These are phyloP conservation scores for Brachionus calyciflorus DNA, from an alignment of 1,140 invertebrate genomes.

Conservation along the genomic window DNA sequence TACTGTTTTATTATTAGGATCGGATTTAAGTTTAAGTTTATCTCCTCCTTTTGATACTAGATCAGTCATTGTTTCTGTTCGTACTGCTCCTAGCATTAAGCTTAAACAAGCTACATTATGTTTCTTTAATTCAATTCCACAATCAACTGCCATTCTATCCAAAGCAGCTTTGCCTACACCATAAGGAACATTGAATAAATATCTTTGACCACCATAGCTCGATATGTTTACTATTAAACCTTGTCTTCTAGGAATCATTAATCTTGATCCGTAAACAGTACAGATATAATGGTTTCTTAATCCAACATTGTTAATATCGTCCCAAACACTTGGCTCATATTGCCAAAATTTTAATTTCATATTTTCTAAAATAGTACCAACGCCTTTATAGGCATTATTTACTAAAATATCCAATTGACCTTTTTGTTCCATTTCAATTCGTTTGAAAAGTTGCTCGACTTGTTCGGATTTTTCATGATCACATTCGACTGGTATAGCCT, in stretches of 20 bases:
- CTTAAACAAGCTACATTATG: slow-evolving; percentile 54
- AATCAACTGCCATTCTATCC: slow-evolving; percentile 61
- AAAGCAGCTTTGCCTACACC: slow-evolving; percentile 44
- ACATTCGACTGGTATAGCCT: slow-evolving; percentile 57
- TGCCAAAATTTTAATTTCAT: slow-evolving; percentile 40
- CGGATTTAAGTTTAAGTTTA: slow-evolving; percentile 16
- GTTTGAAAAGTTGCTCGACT: slow-evolving; percentile 59
- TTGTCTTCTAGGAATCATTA: slow-evolving; percentile 59
- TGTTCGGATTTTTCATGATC: slow-evolving; percentile 61
- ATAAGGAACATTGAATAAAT: slow-evolving; percentile 54
- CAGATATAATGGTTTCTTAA: slow-evolving; percentile 62
- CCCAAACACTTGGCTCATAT: slow-evolving; percentile 51
- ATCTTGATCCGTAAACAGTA: slow-evolving; percentile 56
- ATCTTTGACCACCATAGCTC: slow-evolving; percentile 60
- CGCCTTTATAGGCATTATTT: slow-evolving; percentile 62
- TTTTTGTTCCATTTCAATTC: slow-evolving; percentile 57
- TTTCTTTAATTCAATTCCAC: slow-evolving; percentile 58
- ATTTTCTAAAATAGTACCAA: slow-evolving; percentile 48
- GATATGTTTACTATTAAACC: slow-evolving; percentile 62
- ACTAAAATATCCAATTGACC: slow-evolving; percentile 62
- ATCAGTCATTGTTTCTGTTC: slow-evolving; percentile 42
- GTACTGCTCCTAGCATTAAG: slow-evolving; percentile 46
- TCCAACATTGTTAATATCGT: slow-evolving; percentile 61
- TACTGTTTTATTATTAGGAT: slow-evolving; percentile 26
- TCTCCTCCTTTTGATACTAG: slow-evolving; percentile 8